phyloP scores from a whole-genome alignment of 2,888 invertebrate species.

The Therioaphis trifolii region DNA sequence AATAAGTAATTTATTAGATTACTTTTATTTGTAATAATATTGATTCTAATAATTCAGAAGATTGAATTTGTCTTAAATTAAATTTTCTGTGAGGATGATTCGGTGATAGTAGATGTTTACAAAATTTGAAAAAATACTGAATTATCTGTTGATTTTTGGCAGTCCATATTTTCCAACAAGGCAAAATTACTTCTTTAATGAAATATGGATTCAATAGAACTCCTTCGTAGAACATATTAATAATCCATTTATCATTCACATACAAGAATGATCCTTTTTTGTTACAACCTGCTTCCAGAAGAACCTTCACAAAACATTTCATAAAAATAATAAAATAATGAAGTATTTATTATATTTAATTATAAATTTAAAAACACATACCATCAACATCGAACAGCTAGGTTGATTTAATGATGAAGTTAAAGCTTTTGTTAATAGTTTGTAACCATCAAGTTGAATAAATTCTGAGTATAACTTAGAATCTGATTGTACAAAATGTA shows the following conservation, averaged over 20 bases:
- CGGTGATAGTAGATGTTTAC: slow-evolving; percentile 52
- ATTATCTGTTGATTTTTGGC: slow-evolving; percentile 44
- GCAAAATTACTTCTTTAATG: slow-evolving; percentile 58
- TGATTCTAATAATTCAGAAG: slow-evolving; percentile 53
- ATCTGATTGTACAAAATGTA: slow-evolving; percentile 61
- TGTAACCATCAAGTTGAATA: slow-evolving; percentile 63
- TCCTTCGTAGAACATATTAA: slow-evolving; percentile 60
- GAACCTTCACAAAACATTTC: slow-evolving; percentile 12
- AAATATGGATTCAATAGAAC: slow-evolving; percentile 52
- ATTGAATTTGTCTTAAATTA: slow-evolving; percentile 57
- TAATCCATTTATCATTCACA: slow-evolving; percentile 53
- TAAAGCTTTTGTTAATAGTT: slow-evolving; percentile 62
- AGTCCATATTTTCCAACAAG: slow-evolving; percentile 57
- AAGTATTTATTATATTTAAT: neutral
- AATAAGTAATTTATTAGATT: neutral
- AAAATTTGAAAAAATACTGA: slow-evolving; percentile 57
- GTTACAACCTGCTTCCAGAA: slow-evolving; percentile 57
- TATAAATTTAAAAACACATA: slow-evolving; percentile 24
- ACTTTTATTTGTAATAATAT: slow-evolving; percentile 57
- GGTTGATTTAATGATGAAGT: slow-evolving; percentile 55
- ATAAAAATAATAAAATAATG: neutral
- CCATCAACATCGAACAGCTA: slow-evolving; percentile 56
- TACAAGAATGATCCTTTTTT: slow-evolving; percentile 52
- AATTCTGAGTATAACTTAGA: slow-evolving; percentile 63
- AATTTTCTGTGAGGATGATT: slow-evolving; percentile 55